Base-by-base conservation (phyloP, 2,113 vertebrate genomes). In the Notothenia rossii region DNA sequence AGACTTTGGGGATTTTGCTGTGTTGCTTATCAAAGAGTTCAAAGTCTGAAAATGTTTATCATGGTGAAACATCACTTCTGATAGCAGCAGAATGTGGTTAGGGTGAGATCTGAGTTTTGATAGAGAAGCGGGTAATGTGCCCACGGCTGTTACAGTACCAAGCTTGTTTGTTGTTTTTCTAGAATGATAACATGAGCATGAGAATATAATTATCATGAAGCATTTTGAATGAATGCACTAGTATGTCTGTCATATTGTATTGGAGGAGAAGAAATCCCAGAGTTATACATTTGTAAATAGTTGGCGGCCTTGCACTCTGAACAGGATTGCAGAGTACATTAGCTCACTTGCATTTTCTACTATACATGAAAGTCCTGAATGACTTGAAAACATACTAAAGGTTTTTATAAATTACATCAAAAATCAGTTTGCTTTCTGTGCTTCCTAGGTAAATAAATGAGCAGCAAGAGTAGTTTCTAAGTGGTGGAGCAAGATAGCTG, bases 141-240 rank as follows among this genome's bases (percentile, higher is more conserved):
- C 50, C 17, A 20, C 54, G 59, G 70, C 71, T 17, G 75, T 25
- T 40, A 18, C 69, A 10, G 46, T 0, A 0, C 51, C 46, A n/a
- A 73, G 73, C 83, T 79, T 90, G 81, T 87, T 84, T 86, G 84
- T 83, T 79, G 55, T 85, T 89, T 69, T 67, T 58, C 50, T 48
- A 29, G 85, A 72, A 56, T 40, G 65, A 87, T 81, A 5, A 86
- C 82, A 82, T 25, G 79, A 25, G 22, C 29, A 29, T 50, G 65
- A 67, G 75, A 79, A 80, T 86, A n/a, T 76, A 86, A 88, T 85
- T 20, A 43, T 61, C 15, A 67, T 15, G 22, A 77, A 61, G 59
- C 25, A 33, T 55, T 79, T 63, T 36, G 10, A 61, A 63, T 82
- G 75, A 56, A 63, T 36, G 20, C 12, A 36, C 11, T 15, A 48